Conservation (phyloP, 2,888 invertebrate species). For the Dryobotodes eremita region DNA sequence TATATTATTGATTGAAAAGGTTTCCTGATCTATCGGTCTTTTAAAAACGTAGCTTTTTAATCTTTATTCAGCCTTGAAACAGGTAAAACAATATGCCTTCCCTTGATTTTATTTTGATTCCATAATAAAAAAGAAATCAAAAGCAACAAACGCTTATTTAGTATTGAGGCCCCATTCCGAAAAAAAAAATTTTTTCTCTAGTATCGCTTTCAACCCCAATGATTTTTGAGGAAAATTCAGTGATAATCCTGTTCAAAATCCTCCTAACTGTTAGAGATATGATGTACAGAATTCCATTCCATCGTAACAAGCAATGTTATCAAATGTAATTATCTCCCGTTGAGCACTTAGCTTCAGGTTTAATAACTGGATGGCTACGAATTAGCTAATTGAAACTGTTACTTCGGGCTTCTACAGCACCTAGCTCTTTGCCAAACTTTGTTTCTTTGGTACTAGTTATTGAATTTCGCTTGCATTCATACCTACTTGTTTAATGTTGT, state of each 20-base stretch:
- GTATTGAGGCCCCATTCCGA: not conserved
- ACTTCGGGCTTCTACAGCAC: slow-evolving; percentile 18
- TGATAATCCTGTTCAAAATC: not conserved
- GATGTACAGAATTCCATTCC: not conserved
- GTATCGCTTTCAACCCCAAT: not conserved
- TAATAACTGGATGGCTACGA: slow-evolving; percentile 41
- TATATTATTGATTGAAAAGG: not conserved
- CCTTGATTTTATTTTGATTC: not conserved
- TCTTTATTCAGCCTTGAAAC: not conserved
- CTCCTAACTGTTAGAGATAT: not conserved
- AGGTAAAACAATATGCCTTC: not conserved
- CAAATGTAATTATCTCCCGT: slow-evolving; percentile 41
- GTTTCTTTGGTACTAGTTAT: not conserved
- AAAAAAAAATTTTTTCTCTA: not conserved
- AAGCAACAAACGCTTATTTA: no score
- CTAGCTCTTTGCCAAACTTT: slow-evolving; percentile 18
- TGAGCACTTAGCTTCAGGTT: slow-evolving; percentile 48
- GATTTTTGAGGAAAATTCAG: not conserved
- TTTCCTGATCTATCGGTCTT: not conserved
- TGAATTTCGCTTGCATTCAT: not conserved
- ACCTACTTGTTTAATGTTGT: not conserved
- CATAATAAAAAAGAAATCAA: not conserved
- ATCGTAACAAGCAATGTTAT: slow-evolving; percentile 18
- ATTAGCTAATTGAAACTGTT: slow-evolving; percentile 54
- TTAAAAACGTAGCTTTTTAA: not conserved